These are phyloP conservation scores for Ctena decussata DNA, from an alignment of 2,888 invertebrate species.

Conservation along the genomic window DNA sequence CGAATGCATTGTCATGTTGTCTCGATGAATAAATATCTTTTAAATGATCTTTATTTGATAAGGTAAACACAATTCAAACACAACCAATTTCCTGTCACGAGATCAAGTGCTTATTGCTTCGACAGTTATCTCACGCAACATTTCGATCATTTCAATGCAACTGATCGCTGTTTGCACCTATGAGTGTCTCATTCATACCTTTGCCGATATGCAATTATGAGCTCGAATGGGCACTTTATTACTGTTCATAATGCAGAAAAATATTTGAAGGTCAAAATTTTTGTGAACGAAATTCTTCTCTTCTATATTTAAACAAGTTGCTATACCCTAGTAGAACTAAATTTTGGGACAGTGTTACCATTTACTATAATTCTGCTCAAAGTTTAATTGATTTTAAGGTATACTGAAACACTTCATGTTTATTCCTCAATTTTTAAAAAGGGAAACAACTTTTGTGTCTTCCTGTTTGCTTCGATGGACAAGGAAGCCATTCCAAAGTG, in stretches of 20 bases:
- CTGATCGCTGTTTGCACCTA: conserved; percentile 7
- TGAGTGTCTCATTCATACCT: neutral
- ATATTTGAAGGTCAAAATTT: conserved; percentile 6
- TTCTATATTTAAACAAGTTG: too few relatives aligned
- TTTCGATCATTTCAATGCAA: neutral
- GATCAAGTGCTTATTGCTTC: neutral
- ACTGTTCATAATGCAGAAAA: neutral
- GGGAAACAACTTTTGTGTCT: too few relatives aligned
- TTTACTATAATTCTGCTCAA: too few relatives aligned
- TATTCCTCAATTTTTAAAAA: too few relatives aligned
- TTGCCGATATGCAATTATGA: neutral
- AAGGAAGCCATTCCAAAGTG: too few relatives aligned
- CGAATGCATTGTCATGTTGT: too few relatives aligned
- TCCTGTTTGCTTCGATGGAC: too few relatives aligned
- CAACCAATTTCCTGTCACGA: conserved; percentile 4
- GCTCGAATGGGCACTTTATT: neutral
- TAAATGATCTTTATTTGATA: neutral
- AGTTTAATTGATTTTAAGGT: too few relatives aligned
- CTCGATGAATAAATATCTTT: too few relatives aligned
- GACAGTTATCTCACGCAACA: conserved; percentile 4
- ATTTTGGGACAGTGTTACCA: too few relatives aligned
- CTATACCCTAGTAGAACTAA: too few relatives aligned
- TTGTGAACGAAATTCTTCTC: conserved; percentile 2
- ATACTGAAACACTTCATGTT: too few relatives aligned
- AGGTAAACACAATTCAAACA: conserved; percentile 2